Conservation (phyloP, 2,113 vertebrate species). For the Gallinago jamesoni region DNA sequence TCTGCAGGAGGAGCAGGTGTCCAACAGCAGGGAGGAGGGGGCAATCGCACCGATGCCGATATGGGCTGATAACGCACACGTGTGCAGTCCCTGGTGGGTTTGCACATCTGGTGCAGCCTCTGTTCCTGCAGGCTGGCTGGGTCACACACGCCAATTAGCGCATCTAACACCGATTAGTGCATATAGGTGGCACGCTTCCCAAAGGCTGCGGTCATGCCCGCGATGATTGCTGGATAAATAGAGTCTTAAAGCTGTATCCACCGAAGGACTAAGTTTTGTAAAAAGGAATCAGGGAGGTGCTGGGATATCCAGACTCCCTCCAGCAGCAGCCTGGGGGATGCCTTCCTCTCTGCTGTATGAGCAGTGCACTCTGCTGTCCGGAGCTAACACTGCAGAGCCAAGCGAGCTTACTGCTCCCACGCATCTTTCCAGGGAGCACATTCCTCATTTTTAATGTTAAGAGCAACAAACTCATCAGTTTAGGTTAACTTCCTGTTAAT, state of each 20-base stretch:
- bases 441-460: neutral
- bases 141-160: fast-evolving
- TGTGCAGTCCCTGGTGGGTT: neutral
- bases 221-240: neutral
- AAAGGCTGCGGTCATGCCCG: neutral
- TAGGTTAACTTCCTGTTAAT: neutral
- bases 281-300: neutral
- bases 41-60: fast-evolving
- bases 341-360: neutral
- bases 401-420: neutral
- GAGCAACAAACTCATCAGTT: neutral
- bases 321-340: neutral
- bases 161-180: neutral
- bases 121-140: neutral
- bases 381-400: neutral
- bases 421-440: fast-evolving
- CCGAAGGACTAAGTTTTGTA: neutral
- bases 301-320: neutral
- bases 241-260: neutral
- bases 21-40: neutral
- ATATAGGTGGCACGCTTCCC: fast-evolving
- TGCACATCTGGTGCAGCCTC: neutral
- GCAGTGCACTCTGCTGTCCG: constrained; percentile 53
- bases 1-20: neutral
- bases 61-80: fast-evolving